Evolutionary conservation across 2,797 vertebrate genomes (phyloP), one percentile per base, ranked within the genome.

Genomic region (Sebastes iracundus): DNA sequence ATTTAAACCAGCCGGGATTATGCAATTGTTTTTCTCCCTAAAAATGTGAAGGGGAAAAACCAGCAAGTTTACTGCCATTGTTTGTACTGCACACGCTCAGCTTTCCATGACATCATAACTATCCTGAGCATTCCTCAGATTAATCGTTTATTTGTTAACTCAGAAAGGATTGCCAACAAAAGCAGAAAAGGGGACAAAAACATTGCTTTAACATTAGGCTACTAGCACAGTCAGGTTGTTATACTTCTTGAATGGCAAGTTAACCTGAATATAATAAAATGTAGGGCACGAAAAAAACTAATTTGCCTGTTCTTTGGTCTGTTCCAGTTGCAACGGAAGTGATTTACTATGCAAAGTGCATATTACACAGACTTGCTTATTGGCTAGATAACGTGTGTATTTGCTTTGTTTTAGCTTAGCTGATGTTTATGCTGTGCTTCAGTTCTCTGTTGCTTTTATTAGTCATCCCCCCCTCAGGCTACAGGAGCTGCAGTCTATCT

Each of bases 401-500:
- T 74, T 46, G 66, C 32, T 73, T 65, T 82, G 71, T 77, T 62
- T 56, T 62, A 67, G 66, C 32, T 67, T 56, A 58, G 79, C 53
- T 66, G 62, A 72, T 77, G 70, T 86, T 74, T 70, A 30, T 59
- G 56, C 75, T 38, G 53, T 27, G 62, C 73, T 73, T 74, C 72
- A 79, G 72, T 62, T 58, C 73, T 77, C 49, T 32, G 46, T 72
- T 73, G 69, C 42, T 61, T 73, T 66, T 76, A 28, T 84, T 73
- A 79, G 30, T 80, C 67, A 75, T 70, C 38, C 13, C 27, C 59
- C 65, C 84, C 77, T 68, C 66, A 33, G 81, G 81, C 81, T 66
- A 55, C 66, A 63, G 30, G 55, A 80, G 81, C 77, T 65, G 68
- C 72, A 62, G 61, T 82, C 42, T 46, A 32, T 75, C 75, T 67